phyloP scores from a whole-genome alignment of 2,888 invertebrate genomes.

The Acutogordius australiensis region DNA sequence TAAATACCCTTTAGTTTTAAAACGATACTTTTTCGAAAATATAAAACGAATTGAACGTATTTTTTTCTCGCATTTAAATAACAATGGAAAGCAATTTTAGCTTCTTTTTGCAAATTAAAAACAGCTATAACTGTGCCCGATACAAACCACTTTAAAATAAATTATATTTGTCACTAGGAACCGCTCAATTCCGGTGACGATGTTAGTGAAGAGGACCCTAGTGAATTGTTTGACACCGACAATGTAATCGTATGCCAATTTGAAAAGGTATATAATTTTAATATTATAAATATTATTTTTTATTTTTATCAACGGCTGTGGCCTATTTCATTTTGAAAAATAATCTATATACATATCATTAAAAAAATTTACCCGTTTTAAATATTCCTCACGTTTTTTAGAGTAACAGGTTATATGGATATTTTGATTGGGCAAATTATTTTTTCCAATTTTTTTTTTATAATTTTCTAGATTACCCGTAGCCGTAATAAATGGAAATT shows the following conservation, averaged over 20 bases:
- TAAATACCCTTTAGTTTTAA: too few species aligned
- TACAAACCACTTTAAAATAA: conserved; percentile 14
- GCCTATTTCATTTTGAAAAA: too few species aligned
- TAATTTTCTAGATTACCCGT: conserved; percentile 58
- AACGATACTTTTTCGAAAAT: too few species aligned
- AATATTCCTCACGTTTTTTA: too few species aligned
- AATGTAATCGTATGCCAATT: conserved; percentile 98
- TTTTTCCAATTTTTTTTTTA: too few species aligned
- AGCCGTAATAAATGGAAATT: conserved; percentile 98
- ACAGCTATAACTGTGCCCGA: conserved; percentile 11
- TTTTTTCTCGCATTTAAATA: too few species aligned
- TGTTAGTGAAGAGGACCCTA: conserved; percentile 56
- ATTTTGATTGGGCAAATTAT: conserved; percentile 17
- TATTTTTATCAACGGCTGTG: too few species aligned
- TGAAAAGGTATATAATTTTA: conserved; percentile 45
- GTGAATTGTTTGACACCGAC: conserved; percentile 85
- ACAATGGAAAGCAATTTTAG: too few species aligned
- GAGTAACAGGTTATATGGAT: neutral
- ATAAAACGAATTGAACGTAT: too few species aligned
- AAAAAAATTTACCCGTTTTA: conserved; percentile 4
- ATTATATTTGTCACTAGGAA: too few species aligned
- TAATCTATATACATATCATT: neutral
- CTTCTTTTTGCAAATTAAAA: too few species aligned
- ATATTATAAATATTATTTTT: conserved; percentile 9
- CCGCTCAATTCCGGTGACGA: conserved; percentile 85